Percentiles rank a stretch among this genome's conserved stretches.
These are phyloP conservation scores for Columba guinea DNA, from an alignment of 2,797 vertebrate genomes.

Conservation along the genomic window DNA sequence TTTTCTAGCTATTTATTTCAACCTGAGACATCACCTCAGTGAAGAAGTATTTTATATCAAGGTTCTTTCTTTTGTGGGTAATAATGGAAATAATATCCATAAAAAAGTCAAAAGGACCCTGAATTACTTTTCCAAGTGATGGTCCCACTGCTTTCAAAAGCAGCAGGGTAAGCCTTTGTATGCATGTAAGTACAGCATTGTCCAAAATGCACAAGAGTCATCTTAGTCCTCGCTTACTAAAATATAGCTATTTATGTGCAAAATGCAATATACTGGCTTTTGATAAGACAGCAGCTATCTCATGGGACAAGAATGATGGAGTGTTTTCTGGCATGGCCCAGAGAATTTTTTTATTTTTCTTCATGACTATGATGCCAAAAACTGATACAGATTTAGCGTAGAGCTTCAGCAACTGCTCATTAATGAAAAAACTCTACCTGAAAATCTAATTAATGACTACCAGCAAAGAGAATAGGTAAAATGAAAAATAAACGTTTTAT, in stretches of 20 bases:
- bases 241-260: neutral
- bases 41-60: neutral
- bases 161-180: neutral
- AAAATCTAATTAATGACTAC: slow-evolving; percentile 6
- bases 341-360: neutral
- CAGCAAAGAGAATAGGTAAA: slow-evolving; percentile 10
- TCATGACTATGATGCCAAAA: neutral
- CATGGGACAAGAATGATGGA: neutral
- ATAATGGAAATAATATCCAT: neutral
- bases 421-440: slow-evolving; percentile 2
- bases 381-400: neutral
- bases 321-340: neutral
- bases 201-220: neutral
- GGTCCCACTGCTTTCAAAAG: neutral
- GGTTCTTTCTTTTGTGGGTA: neutral
- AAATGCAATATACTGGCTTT: neutral
- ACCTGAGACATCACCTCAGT: neutral
- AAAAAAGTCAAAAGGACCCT: neutral
- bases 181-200: neutral
- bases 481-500: neutral
- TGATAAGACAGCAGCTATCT: neutral
- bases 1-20: slow-evolving; percentile 10
- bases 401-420: neutral
- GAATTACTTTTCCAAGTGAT: neutral
- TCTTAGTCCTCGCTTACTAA: neutral